These are phyloP conservation scores for Conchocele bisecta DNA, from an alignment of 2,888 invertebrate species.

Conservation along the genomic window DNA sequence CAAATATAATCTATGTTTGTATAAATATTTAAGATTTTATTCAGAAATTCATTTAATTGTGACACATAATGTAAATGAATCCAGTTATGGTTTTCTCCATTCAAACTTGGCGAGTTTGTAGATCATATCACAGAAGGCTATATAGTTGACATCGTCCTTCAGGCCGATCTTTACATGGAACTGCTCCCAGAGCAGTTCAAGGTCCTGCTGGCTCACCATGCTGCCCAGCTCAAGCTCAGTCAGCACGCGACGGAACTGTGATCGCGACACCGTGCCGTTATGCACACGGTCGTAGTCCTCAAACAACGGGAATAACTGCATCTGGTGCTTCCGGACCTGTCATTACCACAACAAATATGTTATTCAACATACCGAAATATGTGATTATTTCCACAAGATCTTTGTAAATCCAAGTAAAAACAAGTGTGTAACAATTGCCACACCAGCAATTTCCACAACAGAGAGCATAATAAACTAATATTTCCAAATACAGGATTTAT, in stretches of 20 bases:
- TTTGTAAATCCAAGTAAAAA: too few species aligned
- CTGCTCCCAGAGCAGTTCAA: slow-evolving; percentile 77
- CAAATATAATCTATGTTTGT: too few species aligned
- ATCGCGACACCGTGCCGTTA: slow-evolving; percentile 81
- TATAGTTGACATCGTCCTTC: slow-evolving; percentile 79
- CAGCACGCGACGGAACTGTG: slow-evolving; percentile 82
- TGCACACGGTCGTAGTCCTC: slow-evolving; percentile 82
- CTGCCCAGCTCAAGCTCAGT: slow-evolving; percentile 80
- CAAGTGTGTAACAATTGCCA: too few species aligned
- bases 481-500: too few species aligned
- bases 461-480: too few species aligned
- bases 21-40: too few species aligned
- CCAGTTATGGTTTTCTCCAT: slow-evolving; percentile 74
- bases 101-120: slow-evolving; percentile 78
- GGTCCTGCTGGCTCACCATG: slow-evolving; percentile 78
- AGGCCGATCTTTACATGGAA: slow-evolving; percentile 80
- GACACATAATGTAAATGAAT: too few species aligned
- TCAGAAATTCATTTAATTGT: too few species aligned
- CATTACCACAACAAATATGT: slow-evolving; percentile 14
- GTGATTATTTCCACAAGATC: slow-evolving; percentile 7
- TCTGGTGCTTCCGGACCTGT: slow-evolving; percentile 80
- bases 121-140: slow-evolving; percentile 79
- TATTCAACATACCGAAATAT: not conserved
- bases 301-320: slow-evolving; percentile 82
- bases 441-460: too few species aligned